A percentile compares a stretch with the other conserved stretches of the same genome.
phyloP scores from a whole-genome alignment of 2,797 vertebrate genomes.

The Enteromius fasciolatus region DNA sequence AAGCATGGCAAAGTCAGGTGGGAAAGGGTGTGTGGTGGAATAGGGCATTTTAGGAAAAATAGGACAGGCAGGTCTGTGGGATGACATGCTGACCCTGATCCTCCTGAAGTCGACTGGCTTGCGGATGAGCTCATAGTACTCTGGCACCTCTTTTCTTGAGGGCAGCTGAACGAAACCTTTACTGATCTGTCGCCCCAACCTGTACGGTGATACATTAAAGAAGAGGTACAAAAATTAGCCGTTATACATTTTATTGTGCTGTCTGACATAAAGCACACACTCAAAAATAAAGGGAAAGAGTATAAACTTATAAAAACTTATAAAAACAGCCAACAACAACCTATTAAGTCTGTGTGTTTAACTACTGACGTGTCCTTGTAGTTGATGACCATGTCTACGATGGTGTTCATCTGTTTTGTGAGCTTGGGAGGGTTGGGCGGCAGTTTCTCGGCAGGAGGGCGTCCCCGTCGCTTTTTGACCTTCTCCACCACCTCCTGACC shows the following conservation, averaged over 20 bases:
- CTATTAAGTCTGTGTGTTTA: not conserved
- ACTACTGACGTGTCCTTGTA: conserved; percentile 93
- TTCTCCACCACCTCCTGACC: conserved; percentile 89
- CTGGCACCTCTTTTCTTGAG: conserved; percentile 95
- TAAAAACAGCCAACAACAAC: not conserved
- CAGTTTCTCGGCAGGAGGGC: conserved; percentile 94
- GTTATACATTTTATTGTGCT: not conserved
- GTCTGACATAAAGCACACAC: not conserved
- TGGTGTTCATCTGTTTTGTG: conserved; percentile 94
- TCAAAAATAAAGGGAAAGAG: not conserved
- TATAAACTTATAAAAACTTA: not conserved
- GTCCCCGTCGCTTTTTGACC: conserved; percentile 93
- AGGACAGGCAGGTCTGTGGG: not conserved
- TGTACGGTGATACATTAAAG: conserved; percentile 65
- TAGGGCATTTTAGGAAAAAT: not conserved
- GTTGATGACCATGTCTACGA: conserved; percentile 97
- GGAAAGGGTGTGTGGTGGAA: not conserved
- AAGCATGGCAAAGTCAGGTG: not conserved
- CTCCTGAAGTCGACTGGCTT: conserved; percentile 99
- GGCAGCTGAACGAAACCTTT: conserved; percentile 98
- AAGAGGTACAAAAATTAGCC: conserved; percentile 24
- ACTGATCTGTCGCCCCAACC: conserved; percentile 95
- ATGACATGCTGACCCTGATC: conserved; percentile 81
- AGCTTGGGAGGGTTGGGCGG: conserved; percentile 96
- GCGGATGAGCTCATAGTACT: conserved; percentile 97